Percentiles rank a stretch among this genome's conserved stretches.
phyloP scores from a whole-genome alignment of 2,888 invertebrate genomes.

The Rhaphigaster nebulosa region DNA sequence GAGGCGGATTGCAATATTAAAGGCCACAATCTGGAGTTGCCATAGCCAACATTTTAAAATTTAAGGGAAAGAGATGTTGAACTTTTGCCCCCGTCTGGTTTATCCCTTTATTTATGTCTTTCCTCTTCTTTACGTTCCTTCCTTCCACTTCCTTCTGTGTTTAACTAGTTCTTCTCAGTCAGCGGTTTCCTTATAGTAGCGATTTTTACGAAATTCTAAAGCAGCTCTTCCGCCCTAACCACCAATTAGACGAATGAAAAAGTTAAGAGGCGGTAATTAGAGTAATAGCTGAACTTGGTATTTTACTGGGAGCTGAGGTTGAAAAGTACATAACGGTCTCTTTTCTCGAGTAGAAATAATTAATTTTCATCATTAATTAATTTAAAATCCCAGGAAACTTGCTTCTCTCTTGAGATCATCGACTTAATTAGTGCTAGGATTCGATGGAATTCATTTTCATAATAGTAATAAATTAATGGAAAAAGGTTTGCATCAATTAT shows the following conservation, averaged over 20 bases:
- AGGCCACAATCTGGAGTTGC: neutral
- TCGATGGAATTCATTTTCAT: neutral
- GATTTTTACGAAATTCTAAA: neutral
- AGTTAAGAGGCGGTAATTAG: neutral
- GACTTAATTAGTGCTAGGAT: neutral
- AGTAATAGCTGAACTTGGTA: conserved; percentile 3
- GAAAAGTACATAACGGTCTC: neutral
- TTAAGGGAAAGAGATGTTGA: neutral
- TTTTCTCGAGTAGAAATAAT: neutral
- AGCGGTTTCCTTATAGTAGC: neutral
- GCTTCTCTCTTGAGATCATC: neutral
- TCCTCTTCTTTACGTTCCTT: neutral
- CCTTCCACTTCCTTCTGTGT: neutral
- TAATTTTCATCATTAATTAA: neutral
- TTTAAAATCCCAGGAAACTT: neutral
- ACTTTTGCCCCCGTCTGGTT: neutral
- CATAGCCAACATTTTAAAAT: conserved; percentile 4
- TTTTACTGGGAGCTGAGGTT: neutral
- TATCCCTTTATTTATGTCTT: conserved; percentile 4
- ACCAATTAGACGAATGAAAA: neutral
- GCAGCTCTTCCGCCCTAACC: neutral
- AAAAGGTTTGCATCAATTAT: too few species aligned
- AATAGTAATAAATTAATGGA: too few species aligned
- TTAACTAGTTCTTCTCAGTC: conserved; percentile 14
- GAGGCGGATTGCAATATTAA: neutral